Percentiles rank a stretch among this genome's conserved stretches.
Evolutionary conservation across 2,888 invertebrate genomes (phyloP).

Genomic region (Callosobruchus maculatus): DNA sequence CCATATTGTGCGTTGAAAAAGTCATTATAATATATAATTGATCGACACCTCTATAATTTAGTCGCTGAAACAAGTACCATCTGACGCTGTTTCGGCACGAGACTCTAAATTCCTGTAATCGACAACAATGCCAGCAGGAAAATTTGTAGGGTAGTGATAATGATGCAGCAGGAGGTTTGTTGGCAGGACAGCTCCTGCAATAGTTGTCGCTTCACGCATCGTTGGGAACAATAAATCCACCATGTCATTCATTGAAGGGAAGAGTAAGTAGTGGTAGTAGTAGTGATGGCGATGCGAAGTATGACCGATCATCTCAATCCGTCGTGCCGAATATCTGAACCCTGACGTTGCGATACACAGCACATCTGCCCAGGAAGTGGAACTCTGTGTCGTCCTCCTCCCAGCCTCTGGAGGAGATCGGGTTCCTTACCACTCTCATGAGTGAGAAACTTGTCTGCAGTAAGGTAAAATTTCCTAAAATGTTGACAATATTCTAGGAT

Average conservation of each 20-base stretch:
- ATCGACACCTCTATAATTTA: neutral
- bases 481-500: too few relatives aligned
- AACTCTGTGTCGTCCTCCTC: too few relatives aligned
- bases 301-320: too few relatives aligned
- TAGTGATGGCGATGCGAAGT: too few relatives aligned
- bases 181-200: neutral
- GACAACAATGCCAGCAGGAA: neutral
- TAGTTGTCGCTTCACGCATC: neutral
- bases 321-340: too few relatives aligned
- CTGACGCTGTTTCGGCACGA: neutral
- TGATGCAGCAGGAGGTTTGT: neutral
- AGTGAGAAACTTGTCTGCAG: too few relatives aligned
- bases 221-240: neutral
- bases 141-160: neutral
- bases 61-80: neutral
- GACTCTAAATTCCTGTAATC: neutral
- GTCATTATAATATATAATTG: neutral
- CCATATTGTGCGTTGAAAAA: neutral
- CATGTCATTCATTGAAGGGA: neutral
- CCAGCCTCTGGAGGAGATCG: too few relatives aligned
- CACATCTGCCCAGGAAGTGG: too few relatives aligned
- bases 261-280: too few relatives aligned
- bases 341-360: too few relatives aligned
- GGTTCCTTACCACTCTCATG: too few relatives aligned
- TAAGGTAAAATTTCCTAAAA: too few relatives aligned